Percentiles rank a stretch among this genome's conserved stretches.
Conservation (phyloP, 1,140 invertebrate genomes). For the Plodia interpunctella region DNA sequence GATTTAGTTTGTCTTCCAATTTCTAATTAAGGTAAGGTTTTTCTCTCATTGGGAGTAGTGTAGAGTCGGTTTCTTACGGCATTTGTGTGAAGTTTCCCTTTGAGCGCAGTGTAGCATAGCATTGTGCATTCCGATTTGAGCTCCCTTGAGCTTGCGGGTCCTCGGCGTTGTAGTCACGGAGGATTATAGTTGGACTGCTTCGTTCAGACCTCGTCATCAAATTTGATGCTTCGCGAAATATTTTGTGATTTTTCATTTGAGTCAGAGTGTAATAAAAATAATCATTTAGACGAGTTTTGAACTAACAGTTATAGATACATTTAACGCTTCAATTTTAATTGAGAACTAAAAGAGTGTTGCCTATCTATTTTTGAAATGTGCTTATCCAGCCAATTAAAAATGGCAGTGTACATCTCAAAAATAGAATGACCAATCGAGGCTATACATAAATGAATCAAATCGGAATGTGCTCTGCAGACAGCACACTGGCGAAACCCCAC, state of each 20-base stretch:
- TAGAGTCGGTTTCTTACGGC: slow-evolving; percentile 23
- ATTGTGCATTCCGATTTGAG: slow-evolving; percentile 73
- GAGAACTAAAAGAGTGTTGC: too few species aligned
- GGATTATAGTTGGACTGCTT: slow-evolving; percentile 15
- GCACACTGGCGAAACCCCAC: slow-evolving; percentile 91
- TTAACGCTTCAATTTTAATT: too few species aligned
- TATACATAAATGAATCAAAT: slow-evolving; percentile 32
- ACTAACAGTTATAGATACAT: not conserved
- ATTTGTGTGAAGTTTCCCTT: slow-evolving; percentile 59
- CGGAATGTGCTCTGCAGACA: slow-evolving; percentile 84
- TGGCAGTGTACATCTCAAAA: too few species aligned
- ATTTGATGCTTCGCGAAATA: not conserved
- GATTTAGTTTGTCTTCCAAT: slow-evolving; percentile 18
- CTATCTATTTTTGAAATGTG: too few species aligned
- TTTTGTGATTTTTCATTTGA: not conserved
- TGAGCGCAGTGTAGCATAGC: slow-evolving; percentile 54
- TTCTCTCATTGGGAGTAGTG: not conserved
- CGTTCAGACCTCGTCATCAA: not conserved
- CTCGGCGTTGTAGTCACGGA: not conserved
- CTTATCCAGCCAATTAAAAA: too few species aligned
- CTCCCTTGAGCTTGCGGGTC: slow-evolving; percentile 16
- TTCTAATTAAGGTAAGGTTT: slow-evolving; percentile 12
- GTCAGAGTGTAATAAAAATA: not conserved
- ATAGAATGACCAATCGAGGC: too few species aligned
- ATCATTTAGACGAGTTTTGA: not conserved